Base-by-base conservation (phyloP, 2,113 vertebrate species). In the Copsychus sechellarum region DNA sequence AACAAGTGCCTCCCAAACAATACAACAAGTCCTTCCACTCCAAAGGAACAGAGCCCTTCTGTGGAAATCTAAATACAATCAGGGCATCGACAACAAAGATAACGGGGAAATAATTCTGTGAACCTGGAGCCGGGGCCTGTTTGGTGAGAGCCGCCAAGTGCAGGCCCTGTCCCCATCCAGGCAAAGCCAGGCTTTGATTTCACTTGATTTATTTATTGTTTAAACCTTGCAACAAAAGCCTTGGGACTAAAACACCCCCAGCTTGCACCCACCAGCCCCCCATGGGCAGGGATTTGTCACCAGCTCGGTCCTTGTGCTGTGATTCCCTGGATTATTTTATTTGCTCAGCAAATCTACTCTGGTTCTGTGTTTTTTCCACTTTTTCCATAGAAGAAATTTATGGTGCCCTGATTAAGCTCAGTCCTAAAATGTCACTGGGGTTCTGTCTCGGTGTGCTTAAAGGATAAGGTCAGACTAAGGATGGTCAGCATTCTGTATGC, bases 51-150 rank as follows among this genome's bases (percentile, higher is more conserved):
- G 96, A 88, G 84, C 93, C 47, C 91, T 87, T 72, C 96, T 79
- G 94, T 94, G 96, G 97, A 96, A 98, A 97, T 95, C 96, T 83
- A 65, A 73, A 94, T 91, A 98, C 98, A 97, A 98, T 98, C 96
- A 96, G 62, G 89, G 88, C 92, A 95, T 97, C 96, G 95, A 98
- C 98, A 97, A 98, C 98, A 97, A 96, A 96, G 91, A 98, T 96
- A 98, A 98, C 96, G 81, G 98, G 98, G 97, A 97, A 98, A 98
- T 98, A 98, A 98, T 98, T 98, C 98, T 98, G 98, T 98, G 98
- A 99, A 98, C 98, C 96, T 62, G 96, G 92, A 71, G 25, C 8
- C 24, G 15, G 45, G 61, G 93, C 23, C 56, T 50, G 79, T 81
- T 88, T 82, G 42, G 92, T 94, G 90, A 90, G 80, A 61, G 47